A percentile compares a stretch with the other conserved stretches of the same genome.
phyloP scores from a whole-genome alignment of 2,888 invertebrate genomes.

The Heliconius ethilla region DNA sequence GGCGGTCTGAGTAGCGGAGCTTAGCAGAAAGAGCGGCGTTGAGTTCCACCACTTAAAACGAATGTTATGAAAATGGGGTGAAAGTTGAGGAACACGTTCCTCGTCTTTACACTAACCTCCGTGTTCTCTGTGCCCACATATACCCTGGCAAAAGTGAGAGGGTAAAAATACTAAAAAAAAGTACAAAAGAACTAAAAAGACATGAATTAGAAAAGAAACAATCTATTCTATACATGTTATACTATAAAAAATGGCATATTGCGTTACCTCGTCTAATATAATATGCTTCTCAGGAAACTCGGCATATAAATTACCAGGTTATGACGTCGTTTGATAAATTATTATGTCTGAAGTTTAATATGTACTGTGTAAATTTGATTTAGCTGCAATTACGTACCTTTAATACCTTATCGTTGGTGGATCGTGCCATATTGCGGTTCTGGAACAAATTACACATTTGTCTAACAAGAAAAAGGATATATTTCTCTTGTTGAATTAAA shows the following conservation, averaged over 20 bases:
- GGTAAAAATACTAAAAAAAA: no score
- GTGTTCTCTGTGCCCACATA: no score
- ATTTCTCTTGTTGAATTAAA: background rate
- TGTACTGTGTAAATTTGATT: slow-evolving; percentile 24
- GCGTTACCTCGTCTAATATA: slow-evolving; percentile 15
- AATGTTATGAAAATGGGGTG: no score
- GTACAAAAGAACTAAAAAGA: no score
- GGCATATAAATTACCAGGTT: slow-evolving; percentile 20
- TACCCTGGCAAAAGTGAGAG: no score
- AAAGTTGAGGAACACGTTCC: no score
- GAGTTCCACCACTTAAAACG: no score
- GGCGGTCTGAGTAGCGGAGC: no score
- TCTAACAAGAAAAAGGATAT: slow-evolving; percentile 11
- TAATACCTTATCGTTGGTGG: slow-evolving; percentile 6
- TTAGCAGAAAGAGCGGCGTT: no score
- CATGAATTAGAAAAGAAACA: background rate
- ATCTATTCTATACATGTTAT: background rate
- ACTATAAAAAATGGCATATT: slow-evolving; percentile 6
- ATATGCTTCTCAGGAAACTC: slow-evolving; percentile 24
- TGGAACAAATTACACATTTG: background rate
- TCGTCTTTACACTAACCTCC: no score
- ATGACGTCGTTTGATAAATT: slow-evolving; percentile 27
- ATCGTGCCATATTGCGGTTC: slow-evolving; percentile 4
- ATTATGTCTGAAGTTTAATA: slow-evolving; percentile 17
- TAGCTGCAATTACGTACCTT: slow-evolving; percentile 22